phyloP scores from a whole-genome alignment of 2,797 vertebrate species.

The Hemibagrus guttatus region DNA sequence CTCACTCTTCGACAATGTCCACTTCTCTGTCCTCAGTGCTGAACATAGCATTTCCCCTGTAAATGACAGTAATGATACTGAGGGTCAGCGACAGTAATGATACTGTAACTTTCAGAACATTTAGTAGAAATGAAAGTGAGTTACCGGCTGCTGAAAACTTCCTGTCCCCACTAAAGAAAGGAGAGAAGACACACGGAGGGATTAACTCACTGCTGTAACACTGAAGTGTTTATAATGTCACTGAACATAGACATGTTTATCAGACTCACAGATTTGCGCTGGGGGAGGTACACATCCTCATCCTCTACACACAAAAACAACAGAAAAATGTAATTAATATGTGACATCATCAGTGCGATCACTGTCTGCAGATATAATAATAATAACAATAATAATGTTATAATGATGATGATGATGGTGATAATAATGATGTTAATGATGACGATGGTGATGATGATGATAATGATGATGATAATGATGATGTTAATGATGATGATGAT shows the following conservation, averaged over 20 bases:
- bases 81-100: conserved; percentile 41
- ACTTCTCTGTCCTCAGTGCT: conserved; percentile 39
- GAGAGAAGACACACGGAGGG: neutral
- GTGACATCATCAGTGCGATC: neutral
- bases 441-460: neutral
- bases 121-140: conserved; percentile 9
- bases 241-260: neutral
- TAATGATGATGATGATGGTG: neutral
- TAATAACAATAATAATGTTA: neutral
- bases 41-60: conserved; percentile 50
- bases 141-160: conserved; percentile 60
- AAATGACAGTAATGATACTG: conserved; percentile 50
- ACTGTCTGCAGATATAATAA: neutral
- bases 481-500: neutral
- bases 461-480: neutral
- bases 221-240: neutral
- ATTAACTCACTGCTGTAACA: neutral
- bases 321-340: neutral
- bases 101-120: neutral
- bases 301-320: conserved; percentile 54
- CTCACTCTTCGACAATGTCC: conserved; percentile 61
- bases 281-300: conserved; percentile 67
- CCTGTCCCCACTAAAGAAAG: conserved; percentile 60
- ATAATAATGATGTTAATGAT: neutral
- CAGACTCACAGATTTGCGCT: conserved; percentile 69